Base-by-base conservation (phyloP, 2,113 vertebrate genomes). In the Melanostigma gelatinosum region DNA sequence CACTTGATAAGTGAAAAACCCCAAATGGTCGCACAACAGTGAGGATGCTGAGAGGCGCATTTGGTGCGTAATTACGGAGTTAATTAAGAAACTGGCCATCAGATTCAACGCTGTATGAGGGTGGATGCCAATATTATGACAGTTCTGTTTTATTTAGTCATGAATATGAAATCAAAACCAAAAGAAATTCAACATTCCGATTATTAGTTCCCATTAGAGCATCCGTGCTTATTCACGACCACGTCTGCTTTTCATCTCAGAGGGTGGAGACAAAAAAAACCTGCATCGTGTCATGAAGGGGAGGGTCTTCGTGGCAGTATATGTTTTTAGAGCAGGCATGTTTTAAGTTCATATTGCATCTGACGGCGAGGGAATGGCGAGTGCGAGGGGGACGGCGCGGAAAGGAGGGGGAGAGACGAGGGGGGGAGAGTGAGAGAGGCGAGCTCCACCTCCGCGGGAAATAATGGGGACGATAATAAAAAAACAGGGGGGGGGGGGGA, bases 251-350 rank as follows among this genome's bases (percentile, higher is more conserved):
- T 81, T 67, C 69, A 70, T 38, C 77, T n/a, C 20, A 78, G 87
- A 91, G 91, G 94, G 94, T 86, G 94, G 93, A 86, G 92, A 92
- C 92, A 90, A 77, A 66, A 80, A 57, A 86, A 84, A 90, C 72
- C 92, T 91, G 91, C 90, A 83, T 79, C 72, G 91, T 93, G 94
- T 95, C 94, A 95, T 86, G 82, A 88, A 87, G 88, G 92, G 95
- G 94, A 78, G 94, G 94, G 91, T 12, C 90, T 90, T 92, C 46
- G 76, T 70, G 83, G 61, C 73, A 89, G 71, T 96, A 95, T 95
- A 95, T 95, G 94, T 92, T 91, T 93, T 94, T 93, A 81, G 83
- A 92, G 88, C 88, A 86, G 75, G 89, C 90, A 84, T 77, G 80
- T 90, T 90, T 82, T 74, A 90, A 92, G 80, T 93, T 92, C 93